Conservation (phyloP, 2,113 vertebrate species). For the Gallinago jamesoni region DNA sequence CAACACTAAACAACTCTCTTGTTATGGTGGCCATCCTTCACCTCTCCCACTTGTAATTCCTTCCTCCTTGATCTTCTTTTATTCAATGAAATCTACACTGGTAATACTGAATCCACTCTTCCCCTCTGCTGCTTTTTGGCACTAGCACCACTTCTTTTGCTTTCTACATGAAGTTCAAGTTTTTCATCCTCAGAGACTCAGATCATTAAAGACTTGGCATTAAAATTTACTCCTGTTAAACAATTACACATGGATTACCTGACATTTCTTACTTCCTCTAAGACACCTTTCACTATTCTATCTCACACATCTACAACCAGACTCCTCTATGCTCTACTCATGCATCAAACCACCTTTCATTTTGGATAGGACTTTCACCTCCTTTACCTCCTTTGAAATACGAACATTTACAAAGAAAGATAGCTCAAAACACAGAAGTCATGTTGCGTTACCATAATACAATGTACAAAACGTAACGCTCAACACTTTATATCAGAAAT, state of each 20-base stretch:
- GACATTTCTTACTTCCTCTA: background rate
- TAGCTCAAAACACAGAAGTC: background rate
- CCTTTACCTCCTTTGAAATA: background rate
- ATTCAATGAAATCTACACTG: background rate
- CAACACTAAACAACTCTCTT: background rate
- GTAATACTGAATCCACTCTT: background rate
- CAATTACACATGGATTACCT: background rate
- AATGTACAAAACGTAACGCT: rapidly evolving
- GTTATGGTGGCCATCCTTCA: background rate
- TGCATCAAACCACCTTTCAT: background rate
- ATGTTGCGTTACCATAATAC: rapidly evolving
- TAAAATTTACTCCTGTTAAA: background rate
- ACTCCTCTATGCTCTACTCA: too few species aligned
- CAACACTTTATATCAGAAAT: background rate
- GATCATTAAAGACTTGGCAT: background rate
- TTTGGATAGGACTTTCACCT: background rate
- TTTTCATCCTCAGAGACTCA: background rate
- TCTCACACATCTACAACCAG: rapidly evolving
- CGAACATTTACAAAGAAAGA: background rate
- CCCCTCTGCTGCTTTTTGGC: background rate
- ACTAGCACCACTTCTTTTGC: background rate
- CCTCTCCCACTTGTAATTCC: background rate
- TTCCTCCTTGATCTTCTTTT: background rate
- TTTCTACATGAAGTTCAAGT: background rate
- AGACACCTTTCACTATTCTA: background rate